phyloP scores from a whole-genome alignment of 2,113 vertebrate species.

The Ciconia boyciana region DNA sequence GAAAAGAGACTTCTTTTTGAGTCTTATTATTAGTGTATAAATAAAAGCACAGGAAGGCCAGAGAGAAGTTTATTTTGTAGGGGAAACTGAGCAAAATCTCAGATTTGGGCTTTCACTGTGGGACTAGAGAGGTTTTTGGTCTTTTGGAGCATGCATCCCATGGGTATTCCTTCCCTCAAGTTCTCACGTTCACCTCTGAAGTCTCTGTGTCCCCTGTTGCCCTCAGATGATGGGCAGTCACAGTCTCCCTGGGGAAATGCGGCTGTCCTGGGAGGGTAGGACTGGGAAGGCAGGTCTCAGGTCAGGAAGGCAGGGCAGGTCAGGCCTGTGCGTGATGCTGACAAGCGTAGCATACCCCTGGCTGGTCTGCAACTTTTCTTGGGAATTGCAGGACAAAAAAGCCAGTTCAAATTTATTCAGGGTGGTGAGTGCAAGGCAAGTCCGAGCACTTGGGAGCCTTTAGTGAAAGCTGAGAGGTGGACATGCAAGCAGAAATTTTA shows the following conservation, averaged over 20 bases:
- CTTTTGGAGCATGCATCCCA: not conserved
- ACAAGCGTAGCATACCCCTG: not conserved
- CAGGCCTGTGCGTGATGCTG: not conserved
- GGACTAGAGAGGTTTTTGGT: not conserved
- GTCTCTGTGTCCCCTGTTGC: not conserved
- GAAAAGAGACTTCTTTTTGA: not conserved
- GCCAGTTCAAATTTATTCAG: not conserved
- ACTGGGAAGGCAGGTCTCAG: not conserved
- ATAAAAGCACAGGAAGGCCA: not conserved
- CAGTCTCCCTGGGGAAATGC: accelerated
- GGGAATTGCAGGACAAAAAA: not conserved
- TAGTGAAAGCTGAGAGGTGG: not conserved
- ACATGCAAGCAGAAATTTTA: not conserved
- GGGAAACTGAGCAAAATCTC: not conserved
- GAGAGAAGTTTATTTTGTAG: not conserved
- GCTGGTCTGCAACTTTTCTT: not conserved
- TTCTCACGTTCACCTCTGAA: not conserved
- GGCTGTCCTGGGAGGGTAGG: not conserved
- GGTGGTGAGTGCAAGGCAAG: not conserved
- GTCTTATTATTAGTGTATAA: not conserved
- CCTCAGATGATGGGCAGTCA: not conserved
- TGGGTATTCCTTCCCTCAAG: not conserved
- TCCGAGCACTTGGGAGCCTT: not conserved
- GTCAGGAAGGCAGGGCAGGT: not conserved
- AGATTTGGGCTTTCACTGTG: not conserved